Percentiles rank a stretch among this genome's conserved stretches.
Conservation (phyloP, 2,113 vertebrate species). For the Psephotus haematonotus region DNA sequence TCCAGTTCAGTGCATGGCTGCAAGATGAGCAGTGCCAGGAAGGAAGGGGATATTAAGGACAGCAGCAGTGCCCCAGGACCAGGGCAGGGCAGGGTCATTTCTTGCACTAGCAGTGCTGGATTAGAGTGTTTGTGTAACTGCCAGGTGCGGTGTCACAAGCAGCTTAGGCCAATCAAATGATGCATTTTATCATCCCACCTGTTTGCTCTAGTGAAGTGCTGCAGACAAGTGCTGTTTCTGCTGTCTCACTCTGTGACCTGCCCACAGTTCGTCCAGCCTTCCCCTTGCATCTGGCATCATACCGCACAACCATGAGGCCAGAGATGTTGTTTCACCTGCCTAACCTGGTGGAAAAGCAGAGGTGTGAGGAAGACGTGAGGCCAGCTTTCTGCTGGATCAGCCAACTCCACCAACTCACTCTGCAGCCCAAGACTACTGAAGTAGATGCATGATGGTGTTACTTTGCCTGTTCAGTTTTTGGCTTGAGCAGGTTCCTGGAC, state of each 20-base stretch:
- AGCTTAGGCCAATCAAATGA: not conserved
- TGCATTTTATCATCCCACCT: not conserved
- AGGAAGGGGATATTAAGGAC: not conserved
- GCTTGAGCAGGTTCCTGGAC: not conserved
- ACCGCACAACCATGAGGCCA: not conserved
- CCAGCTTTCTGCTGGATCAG: not conserved
- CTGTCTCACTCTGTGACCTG: not conserved
- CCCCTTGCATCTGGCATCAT: not conserved
- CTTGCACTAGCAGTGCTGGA: not conserved
- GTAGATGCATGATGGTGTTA: not conserved
- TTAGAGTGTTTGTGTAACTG: not conserved
- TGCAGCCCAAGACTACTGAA: not conserved
- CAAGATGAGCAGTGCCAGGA: not conserved
- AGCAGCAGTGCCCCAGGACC: not conserved
- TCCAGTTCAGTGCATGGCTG: not conserved
- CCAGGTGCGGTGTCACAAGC: not conserved
- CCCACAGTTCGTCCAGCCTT: not conserved
- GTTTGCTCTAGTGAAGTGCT: not conserved
- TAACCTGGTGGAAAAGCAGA: not conserved
- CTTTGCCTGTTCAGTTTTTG: not conserved
- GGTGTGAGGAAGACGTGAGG: rapidly evolving
- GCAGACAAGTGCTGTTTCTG: not conserved
- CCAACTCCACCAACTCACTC: not conserved
- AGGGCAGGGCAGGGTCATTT: not conserved
- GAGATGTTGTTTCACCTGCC: not conserved